Conservation (phyloP, 37 sponge, comb jelly and placozoan genomes). For the Eunapius fragilis region DNA sequence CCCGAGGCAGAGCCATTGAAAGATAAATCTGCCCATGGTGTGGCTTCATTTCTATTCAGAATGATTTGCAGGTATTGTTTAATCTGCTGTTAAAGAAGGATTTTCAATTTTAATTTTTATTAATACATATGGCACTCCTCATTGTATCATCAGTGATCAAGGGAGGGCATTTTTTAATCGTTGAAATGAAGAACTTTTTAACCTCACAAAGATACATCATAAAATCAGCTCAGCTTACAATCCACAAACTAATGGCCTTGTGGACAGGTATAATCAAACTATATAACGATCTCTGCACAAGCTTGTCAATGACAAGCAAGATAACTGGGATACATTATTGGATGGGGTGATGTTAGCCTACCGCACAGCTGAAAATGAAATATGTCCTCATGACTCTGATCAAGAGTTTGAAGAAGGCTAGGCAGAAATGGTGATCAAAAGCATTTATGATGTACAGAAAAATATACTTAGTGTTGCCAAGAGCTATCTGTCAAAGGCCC, state of each 20-base stretch:
- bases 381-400: neutral
- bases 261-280: slow-evolving; percentile 30
- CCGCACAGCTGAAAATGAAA: slow-evolving; percentile 22
- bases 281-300: slow-evolving; percentile 2
- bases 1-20: slow-evolving; percentile 34
- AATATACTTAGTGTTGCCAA: neutral
- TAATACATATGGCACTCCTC: slow-evolving; percentile 20
- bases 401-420: slow-evolving; percentile 12
- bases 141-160: slow-evolving; percentile 19
- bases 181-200: slow-evolving; percentile 4
- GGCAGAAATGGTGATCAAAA: neutral
- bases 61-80: slow-evolving; percentile 31
- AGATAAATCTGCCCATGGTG: slow-evolving; percentile 22
- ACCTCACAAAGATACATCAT: slow-evolving; percentile 24
- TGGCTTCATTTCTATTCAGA: slow-evolving; percentile 30
- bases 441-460: neutral
- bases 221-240: slow-evolving; percentile 34
- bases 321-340: neutral
- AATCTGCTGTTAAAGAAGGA: neutral
- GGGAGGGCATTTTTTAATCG: slow-evolving; percentile 45
- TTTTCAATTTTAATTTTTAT: neutral
- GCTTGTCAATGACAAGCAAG: too few relatives aligned
- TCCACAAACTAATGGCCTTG: slow-evolving; percentile 41
- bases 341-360: slow-evolving; percentile 13
- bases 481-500: slow-evolving; percentile 3